Evolutionary conservation across 2,113 vertebrate genomes (phyloP), one percentile per base, ranked within the genome.

Genomic region (Calidris pygmaea): DNA sequence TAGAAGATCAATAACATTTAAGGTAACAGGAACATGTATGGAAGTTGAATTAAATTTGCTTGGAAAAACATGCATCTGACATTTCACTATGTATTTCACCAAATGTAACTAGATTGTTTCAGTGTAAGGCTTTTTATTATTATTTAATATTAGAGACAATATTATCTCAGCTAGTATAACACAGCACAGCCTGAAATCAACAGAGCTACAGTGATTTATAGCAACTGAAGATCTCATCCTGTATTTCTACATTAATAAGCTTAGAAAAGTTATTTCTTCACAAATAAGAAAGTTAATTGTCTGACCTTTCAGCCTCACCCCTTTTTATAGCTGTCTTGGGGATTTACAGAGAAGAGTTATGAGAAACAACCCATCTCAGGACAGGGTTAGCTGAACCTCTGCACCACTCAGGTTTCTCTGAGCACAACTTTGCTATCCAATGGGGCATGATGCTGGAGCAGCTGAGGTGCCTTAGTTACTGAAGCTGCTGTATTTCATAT

Each of bases 301-400:
- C 56, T 87, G 90, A 59, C 93, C 95, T 95, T 92, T 96, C 82
- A 89, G 73, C 47, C 87, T 83, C 70, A 93, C 80, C 80, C 39
- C 34, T 78, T 95, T 93, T 93, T 59, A 93, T 65, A 56, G 81
- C 65, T 94, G 66, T 87, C 77, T 85, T 86, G 71, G 37, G 93
- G 55, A 80, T 85, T 87, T 97, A 91, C 1, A 0, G 93, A 86
- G 86, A 91, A 91, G 56, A 90, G 53, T 81, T 94, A 94, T 84
- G 92, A 92, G 91, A 95, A 97, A 89, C 27, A 75, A 11, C 47
- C 14, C 19, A 0, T 73, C 32, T 93, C 43, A 56, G 71, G 94
- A 89, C 76, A 86, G 83, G 66, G 32, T 79, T 70, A 81, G 43
- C 39, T 68, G 73, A 86, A 92, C 65, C 59, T 75, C 74, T 58